phyloP scores from a whole-genome alignment of 2,797 vertebrate genomes.

The Leptatherina wallacei region DNA sequence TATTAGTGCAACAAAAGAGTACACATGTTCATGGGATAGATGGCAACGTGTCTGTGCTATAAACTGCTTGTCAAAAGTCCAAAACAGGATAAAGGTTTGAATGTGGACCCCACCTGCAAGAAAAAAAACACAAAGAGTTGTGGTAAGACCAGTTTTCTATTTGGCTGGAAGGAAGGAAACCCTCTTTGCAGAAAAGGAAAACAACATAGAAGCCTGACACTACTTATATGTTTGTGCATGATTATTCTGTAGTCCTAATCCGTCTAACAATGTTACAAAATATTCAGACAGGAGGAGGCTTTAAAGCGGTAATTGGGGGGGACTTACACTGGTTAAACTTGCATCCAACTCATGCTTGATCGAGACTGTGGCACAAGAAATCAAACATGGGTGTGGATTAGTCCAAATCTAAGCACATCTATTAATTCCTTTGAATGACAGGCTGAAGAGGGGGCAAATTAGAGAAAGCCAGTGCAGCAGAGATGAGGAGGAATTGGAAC shows the following conservation, averaged over 20 bases:
- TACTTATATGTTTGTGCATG: constrained; percentile 80
- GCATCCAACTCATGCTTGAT: constrained; percentile 70
- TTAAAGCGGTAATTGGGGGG: constrained; percentile 79
- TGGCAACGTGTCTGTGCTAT: constrained; percentile 53
- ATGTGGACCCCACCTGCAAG: constrained; percentile 70
- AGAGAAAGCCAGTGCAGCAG: constrained; percentile 12
- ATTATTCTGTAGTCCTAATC: constrained; percentile 83
- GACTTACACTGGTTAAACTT: constrained; percentile 76
- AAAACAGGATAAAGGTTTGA: constrained; percentile 67
- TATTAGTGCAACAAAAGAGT: constrained; percentile 56
- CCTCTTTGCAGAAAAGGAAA: constrained; percentile 66
- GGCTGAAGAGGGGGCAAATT: constrained; percentile 35
- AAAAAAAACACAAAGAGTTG: constrained; percentile 62
- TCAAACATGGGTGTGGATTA: constrained; percentile 71
- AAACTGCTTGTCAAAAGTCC: constrained; percentile 65
- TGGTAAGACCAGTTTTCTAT: constrained; percentile 55
- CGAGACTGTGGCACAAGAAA: constrained; percentile 63
- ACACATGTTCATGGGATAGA: constrained; percentile 54
- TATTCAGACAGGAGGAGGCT: constrained; percentile 81
- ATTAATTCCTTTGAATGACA: constrained; percentile 59
- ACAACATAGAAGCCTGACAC: constrained; percentile 74
- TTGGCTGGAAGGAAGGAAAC: constrained; percentile 60
- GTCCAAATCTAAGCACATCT: constrained; percentile 60
- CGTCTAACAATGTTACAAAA: constrained; percentile 84
- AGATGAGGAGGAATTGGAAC: constrained; percentile 12